Evolutionary conservation across 2,797 vertebrate genomes (phyloP).

Genomic region (Octomys mimax): DNA sequence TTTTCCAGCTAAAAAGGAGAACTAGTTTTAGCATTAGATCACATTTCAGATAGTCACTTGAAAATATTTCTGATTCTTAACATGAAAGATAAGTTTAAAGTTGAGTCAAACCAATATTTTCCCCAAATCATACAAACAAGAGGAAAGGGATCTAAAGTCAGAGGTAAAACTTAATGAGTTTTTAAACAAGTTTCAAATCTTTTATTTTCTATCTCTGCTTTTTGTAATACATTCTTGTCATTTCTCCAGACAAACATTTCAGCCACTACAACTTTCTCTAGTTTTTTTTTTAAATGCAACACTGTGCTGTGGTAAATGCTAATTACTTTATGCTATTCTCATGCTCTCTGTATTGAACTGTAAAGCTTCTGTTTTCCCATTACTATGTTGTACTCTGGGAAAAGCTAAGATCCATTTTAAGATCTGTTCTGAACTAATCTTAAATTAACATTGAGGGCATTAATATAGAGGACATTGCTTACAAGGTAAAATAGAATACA

Average conservation of each 20-base stretch:
- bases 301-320: neutral
- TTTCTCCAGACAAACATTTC: constrained; percentile 41
- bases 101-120: constrained; percentile 6
- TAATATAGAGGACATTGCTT: constrained; percentile 5
- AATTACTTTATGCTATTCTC: neutral
- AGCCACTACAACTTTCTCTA: neutral
- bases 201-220: constrained; percentile 60
- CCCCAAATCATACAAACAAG: constrained; percentile 42
- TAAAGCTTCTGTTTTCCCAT: constrained; percentile 46
- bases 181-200: neutral
- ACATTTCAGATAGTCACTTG: neutral
- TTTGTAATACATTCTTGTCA: constrained; percentile 41
- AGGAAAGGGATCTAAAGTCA: neutral
- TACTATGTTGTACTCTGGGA: neutral
- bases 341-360: neutral
- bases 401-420: constrained; percentile 21
- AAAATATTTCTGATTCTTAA: constrained; percentile 52
- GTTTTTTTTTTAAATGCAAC: neutral
- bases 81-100: constrained; percentile 9
- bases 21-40: constrained; percentile 49
- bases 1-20: constrained; percentile 34
- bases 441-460: constrained; percentile 16
- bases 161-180: neutral
- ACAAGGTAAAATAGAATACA: neutral
- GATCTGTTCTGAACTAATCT: constrained; percentile 5